Percentiles rank a stretch among this genome's conserved stretches.
Evolutionary conservation across 2,797 vertebrate species (phyloP).

Genomic region (Smutsia temminckii): DNA sequence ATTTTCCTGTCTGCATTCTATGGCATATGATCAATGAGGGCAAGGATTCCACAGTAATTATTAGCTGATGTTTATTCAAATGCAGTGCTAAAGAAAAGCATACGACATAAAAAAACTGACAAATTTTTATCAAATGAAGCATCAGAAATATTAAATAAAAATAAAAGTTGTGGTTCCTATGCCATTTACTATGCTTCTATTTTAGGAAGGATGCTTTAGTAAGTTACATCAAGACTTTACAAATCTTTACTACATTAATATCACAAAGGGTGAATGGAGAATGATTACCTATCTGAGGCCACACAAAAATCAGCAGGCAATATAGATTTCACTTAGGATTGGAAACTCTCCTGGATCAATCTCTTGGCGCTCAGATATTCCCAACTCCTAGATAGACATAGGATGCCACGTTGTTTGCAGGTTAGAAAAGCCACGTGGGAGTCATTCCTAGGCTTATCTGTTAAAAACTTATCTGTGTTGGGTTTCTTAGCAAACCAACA

Average conservation of each 20-base stretch:
- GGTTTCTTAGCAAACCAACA: background rate
- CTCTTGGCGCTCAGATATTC: background rate
- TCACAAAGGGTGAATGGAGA: background rate
- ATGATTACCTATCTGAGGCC: background rate
- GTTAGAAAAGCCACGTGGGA: background rate
- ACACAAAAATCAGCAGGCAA: background rate
- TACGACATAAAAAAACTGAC: background rate
- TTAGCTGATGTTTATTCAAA: background rate
- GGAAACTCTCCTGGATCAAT: background rate
- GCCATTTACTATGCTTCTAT: background rate
- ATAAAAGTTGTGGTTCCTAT: background rate
- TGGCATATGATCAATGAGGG: background rate
- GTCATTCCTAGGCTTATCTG: background rate
- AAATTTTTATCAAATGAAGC: background rate
- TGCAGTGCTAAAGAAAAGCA: background rate
- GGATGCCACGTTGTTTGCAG: background rate
- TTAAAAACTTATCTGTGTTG: background rate
- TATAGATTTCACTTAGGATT: background rate
- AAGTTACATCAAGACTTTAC: background rate
- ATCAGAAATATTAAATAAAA: background rate
- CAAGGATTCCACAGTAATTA: background rate
- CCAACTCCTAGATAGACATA: background rate
- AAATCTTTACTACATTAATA: background rate
- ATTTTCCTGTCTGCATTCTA: background rate
- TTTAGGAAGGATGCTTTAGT: background rate